Evolutionary conservation across 1,140 invertebrate species (phyloP).

Genomic region (Phocides pigmalion): DNA sequence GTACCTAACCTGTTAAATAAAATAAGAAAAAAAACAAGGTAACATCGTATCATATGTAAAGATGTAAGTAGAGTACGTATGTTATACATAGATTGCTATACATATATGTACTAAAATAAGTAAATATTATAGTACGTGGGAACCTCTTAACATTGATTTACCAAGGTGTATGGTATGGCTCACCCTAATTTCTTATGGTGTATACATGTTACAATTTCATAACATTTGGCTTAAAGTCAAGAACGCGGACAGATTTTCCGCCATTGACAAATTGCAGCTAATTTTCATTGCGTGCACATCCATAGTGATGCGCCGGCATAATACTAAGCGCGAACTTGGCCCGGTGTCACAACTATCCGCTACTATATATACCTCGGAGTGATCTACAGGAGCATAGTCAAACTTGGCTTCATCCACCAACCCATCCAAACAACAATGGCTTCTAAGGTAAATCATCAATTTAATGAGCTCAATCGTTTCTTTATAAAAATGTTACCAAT

Average conservation of each 20-base stretch:
- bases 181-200: neutral
- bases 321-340: conserved; percentile 74
- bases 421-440: conserved; percentile 67
- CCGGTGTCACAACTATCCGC: conserved; percentile 63
- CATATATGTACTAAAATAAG: too few species aligned
- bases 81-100: too few species aligned
- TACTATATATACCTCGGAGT: conserved; percentile 69
- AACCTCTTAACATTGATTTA: neutral
- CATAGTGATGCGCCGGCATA: conserved; percentile 64
- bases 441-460: conserved; percentile 65
- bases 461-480: neutral
- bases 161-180: too few species aligned
- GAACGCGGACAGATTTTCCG: conserved; percentile 69
- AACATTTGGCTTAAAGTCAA: conserved; percentile 75
- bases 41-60: too few species aligned
- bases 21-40: too few species aligned
- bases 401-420: conserved; percentile 58
- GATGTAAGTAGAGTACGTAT: too few species aligned
- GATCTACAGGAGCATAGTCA: conserved; percentile 65
- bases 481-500: too few species aligned
- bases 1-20: too few species aligned
- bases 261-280: conserved; percentile 76
- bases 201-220: conserved; percentile 53
- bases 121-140: too few species aligned
- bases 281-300: conserved; percentile 77